These are phyloP conservation scores for Stictocephala bisonia DNA, from an alignment of 2,888 invertebrate genomes.

Conservation along the genomic window DNA sequence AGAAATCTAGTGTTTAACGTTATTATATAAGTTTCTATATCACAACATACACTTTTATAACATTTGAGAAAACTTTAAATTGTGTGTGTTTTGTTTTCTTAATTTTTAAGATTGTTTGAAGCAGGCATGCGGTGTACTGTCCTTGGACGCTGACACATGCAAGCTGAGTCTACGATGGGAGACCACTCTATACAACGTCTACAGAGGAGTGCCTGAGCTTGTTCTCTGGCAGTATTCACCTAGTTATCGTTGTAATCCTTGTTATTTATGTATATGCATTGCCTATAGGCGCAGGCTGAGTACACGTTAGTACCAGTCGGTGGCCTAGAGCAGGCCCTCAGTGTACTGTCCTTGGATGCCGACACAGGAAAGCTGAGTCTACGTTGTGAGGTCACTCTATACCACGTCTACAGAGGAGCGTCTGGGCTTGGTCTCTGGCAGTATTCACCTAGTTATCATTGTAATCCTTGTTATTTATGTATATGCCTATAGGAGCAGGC, in stretches of 20 bases:
- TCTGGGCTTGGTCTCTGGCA: conserved; percentile 47
- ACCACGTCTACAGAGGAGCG: conserved; percentile 41
- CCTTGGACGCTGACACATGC: conserved; percentile 45
- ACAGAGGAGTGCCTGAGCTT: conserved; percentile 40
- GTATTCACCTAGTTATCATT: conserved; percentile 46
- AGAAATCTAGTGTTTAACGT: too few relatives aligned
- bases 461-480: too few relatives aligned
- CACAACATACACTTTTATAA: too few relatives aligned
- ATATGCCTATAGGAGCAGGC: conserved; percentile 25
- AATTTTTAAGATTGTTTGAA: too few relatives aligned
- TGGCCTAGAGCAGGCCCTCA: conserved; percentile 31
- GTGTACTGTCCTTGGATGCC: conserved; percentile 41
- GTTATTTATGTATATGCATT: too few relatives aligned
- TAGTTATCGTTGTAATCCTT: too few relatives aligned
- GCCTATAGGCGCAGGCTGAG: conserved; percentile 21
- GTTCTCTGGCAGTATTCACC: conserved; percentile 49
- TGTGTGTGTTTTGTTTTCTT: too few relatives aligned
- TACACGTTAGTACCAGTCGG: conserved; percentile 4
- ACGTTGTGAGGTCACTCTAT: conserved; percentile 42
- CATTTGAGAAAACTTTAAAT: too few relatives aligned
- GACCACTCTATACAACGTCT: conserved; percentile 43
- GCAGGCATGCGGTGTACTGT: conserved; percentile 28
- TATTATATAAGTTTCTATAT: too few relatives aligned
- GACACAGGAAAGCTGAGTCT: conserved; percentile 45
- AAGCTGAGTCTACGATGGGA: conserved; percentile 44